Base-by-base conservation (phyloP, 1,140 invertebrate species). In the Listronotus oregonensis region DNA sequence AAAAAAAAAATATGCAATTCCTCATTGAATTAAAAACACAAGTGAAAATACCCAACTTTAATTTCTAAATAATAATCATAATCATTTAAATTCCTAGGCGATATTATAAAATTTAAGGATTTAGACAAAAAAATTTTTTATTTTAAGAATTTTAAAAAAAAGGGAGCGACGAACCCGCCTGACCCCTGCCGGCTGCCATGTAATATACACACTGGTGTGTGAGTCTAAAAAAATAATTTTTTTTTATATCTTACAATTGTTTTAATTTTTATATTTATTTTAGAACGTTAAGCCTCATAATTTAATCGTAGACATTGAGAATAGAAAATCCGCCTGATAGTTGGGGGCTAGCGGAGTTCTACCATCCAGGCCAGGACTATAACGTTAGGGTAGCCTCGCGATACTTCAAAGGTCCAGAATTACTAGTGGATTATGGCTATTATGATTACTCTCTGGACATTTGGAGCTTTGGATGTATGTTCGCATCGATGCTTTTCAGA, bases 401-500 rank as follows among this genome's bases (percentile, higher is more conserved):
- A 75, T 99, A 99, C 83, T 99, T 99, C 79, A 94, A 93, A 80
- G 96, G 97, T 65, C 97, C 97, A 75, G 97, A 99, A 83, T 86
- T 99, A 68, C 85, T 99, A 74, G 95, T 98, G 75, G 97, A 99
- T 84, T 99, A 98, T 86, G 86, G 97, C 88, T 97, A 97, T 91
- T 99, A 99, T 81, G 97, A 99, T 81, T 99, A 96, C 81, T 99
- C 97, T 12, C 82, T 99, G 77, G 97, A 99, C 79, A 97, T 99
- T 95, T 99, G 98, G 98, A 97, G 95, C 69, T 80, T 99, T 68
- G 97, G 98, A 43, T 99, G 98, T 81, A 98, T 99, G 96, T 88
- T 99, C 69, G 98, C 98, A 63, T 96, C 95, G 74, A 99, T 99
- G 96, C 98, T 99, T 77, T 99, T 99, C 83, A 91, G 96, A 79